These are phyloP conservation scores for Hafferia zeledoni DNA, from an alignment of 2,797 vertebrate species.

Conservation along the genomic window DNA sequence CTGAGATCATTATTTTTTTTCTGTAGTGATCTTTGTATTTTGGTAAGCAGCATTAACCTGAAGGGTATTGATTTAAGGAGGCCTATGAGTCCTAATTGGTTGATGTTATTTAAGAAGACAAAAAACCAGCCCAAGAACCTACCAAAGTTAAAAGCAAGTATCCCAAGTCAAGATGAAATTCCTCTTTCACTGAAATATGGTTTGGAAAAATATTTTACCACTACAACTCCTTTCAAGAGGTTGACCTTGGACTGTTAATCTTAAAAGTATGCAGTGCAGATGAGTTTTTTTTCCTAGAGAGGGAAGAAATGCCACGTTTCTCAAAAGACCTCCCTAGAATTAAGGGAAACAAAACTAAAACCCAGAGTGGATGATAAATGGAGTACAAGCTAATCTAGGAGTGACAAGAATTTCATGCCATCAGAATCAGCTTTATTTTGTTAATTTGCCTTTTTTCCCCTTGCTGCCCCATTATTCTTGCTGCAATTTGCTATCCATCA, in stretches of 20 bases:
- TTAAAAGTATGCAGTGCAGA: constrained; percentile 11
- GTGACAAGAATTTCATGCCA: background rate
- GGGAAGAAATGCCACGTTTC: background rate
- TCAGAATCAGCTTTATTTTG: background rate
- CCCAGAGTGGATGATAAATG: background rate
- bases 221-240: constrained; percentile 5
- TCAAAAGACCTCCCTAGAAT: background rate
- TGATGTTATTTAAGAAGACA: background rate
- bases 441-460: background rate
- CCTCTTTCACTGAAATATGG: constrained; percentile 12
- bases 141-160: background rate
- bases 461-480: background rate
- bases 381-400: background rate
- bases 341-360: background rate
- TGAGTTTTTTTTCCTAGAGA: background rate
- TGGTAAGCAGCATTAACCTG: background rate
- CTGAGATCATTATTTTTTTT: background rate
- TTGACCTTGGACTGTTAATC: constrained; percentile 19
- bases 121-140: background rate
- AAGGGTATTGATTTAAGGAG: background rate
- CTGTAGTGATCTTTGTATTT: background rate
- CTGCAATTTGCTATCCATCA: background rate
- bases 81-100: background rate
- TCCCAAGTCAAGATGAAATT: background rate
- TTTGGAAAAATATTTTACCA: constrained; percentile 3